Percentiles rank a stretch among this genome's conserved stretches.
These are phyloP conservation scores for Macropodus opercularis DNA, from an alignment of 2,797 vertebrate species.

Conservation along the genomic window DNA sequence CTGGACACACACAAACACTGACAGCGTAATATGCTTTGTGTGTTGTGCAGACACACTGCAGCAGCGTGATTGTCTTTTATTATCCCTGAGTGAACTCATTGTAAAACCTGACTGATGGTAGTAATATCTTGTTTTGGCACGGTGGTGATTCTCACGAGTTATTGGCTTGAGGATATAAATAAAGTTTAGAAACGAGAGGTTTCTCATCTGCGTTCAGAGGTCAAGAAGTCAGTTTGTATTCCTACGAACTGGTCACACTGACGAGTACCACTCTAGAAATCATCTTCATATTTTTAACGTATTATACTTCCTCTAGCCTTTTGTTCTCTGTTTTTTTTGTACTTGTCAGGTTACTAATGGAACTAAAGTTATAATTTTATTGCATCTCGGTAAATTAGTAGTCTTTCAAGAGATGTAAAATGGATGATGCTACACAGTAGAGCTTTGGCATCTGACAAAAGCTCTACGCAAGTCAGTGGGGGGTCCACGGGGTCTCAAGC, in stretches of 20 bases:
- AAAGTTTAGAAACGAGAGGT: slow-evolving; percentile 12
- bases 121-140: slow-evolving; percentile 37
- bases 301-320: too few species aligned
- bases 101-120: slow-evolving; percentile 52
- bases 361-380: too few species aligned
- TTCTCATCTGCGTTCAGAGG: slow-evolving; percentile 1
- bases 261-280: not conserved
- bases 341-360: too few species aligned
- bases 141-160: not conserved
- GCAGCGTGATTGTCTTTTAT: slow-evolving; percentile 37
- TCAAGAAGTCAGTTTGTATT: not conserved
- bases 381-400: too few species aligned
- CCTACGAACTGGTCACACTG: not conserved
- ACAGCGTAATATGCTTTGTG: not conserved
- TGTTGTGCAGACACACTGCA: not conserved
- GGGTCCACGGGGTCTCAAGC: too few species aligned
- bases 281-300: too few species aligned
- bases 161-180: slow-evolving; percentile 18
- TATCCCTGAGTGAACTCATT: slow-evolving; percentile 45
- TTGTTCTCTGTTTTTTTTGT: too few species aligned
- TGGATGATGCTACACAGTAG: too few species aligned
- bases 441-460: too few species aligned
- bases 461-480: too few species aligned
- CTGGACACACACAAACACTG: slow-evolving; percentile 20
- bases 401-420: too few species aligned